Conservation (phyloP, 2,797 vertebrate genomes). For the Enteromius trimaculatus region DNA sequence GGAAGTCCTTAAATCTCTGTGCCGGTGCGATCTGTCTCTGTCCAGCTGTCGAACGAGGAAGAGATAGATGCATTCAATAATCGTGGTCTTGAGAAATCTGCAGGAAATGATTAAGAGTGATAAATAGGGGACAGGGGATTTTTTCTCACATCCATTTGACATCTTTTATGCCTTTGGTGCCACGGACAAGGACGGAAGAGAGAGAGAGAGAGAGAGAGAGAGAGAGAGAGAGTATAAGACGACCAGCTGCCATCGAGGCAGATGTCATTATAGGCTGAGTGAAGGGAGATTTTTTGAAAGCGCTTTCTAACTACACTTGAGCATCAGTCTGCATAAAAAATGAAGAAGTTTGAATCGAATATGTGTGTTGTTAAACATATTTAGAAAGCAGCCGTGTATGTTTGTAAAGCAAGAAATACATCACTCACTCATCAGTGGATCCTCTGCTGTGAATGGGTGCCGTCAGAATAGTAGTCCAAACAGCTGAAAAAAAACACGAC, state of each 20-base stretch:
- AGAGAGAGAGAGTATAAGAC: neutral
- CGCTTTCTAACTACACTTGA: conserved; percentile 3
- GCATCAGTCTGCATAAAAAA: neutral
- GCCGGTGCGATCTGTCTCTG: conserved; percentile 71
- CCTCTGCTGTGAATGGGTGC: neutral
- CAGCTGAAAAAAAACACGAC: neutral
- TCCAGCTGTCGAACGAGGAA: conserved; percentile 65
- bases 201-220: neutral
- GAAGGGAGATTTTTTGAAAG: conserved; percentile 22
- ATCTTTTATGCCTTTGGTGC: conserved; percentile 70
- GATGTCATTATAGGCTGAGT: conserved; percentile 45
- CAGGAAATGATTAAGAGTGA: conserved; percentile 82
- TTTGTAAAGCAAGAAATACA: neutral
- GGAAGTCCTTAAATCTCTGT: conserved; percentile 75
- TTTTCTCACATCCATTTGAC: conserved; percentile 69
- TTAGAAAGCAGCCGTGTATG: neutral
- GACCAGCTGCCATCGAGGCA: conserved; percentile 27
- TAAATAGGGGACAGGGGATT: conserved; percentile 69
- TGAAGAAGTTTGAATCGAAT: neutral
- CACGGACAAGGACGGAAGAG: conserved; percentile 41
- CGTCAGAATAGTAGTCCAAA: neutral
- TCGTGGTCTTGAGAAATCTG: conserved; percentile 78
- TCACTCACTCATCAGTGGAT: neutral
- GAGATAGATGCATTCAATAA: conserved; percentile 82
- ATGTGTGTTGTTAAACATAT: neutral